Evolutionary conservation across 2,888 invertebrate genomes (phyloP), one percentile per base, ranked within the genome.

Genomic region (Sepioteuthis lessoniana): DNA sequence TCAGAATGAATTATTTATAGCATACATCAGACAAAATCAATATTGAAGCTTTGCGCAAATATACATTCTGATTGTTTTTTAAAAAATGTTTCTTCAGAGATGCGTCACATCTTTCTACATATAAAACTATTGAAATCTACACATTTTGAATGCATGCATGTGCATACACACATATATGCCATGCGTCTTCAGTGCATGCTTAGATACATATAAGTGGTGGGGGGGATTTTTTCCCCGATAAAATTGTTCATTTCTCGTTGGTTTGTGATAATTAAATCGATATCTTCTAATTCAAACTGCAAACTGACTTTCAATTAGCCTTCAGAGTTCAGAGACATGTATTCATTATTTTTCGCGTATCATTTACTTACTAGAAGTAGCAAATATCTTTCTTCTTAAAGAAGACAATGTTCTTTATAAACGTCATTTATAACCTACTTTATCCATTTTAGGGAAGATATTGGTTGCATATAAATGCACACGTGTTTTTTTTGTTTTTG

Each of bases 1-100:
- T n/a, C 76, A n/a, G 76, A 76, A 76, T 76, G 76, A 76, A n/a
- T 76, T 76, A 76, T 76, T 76, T 76, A 76, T 76, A 76, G 76
- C n/a, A n/a, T n/a, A 76, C 76, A 76, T 76, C 76, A 76, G 76
- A 76, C 76, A 76, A 76, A 76, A 76, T 76, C 76, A 76, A 76
- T 76, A 76, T n/a, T n/a, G 76, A 76, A 76, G 76, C 35, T 76
- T 76, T 76, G 76, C n/a, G n/a, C 76, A 76, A 76, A 76, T 76
- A 35, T 76, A 76, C 76, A 76, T 76, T n/a, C 76, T n/a, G 76
- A 76, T 76, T 76, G 76, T 76, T 35, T 76, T 76, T 35, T 8
- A 60, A 60, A 60, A 31, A 60, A 60, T 13, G n/a, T 2, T n/a
- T n/a, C 16, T 76, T 76, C 13, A 10, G n/a, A 76, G 35, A 76